Percentiles rank a stretch among this genome's conserved stretches.
phyloP scores from a whole-genome alignment of 2,113 vertebrate species.

The Excalfactoria chinensis region DNA sequence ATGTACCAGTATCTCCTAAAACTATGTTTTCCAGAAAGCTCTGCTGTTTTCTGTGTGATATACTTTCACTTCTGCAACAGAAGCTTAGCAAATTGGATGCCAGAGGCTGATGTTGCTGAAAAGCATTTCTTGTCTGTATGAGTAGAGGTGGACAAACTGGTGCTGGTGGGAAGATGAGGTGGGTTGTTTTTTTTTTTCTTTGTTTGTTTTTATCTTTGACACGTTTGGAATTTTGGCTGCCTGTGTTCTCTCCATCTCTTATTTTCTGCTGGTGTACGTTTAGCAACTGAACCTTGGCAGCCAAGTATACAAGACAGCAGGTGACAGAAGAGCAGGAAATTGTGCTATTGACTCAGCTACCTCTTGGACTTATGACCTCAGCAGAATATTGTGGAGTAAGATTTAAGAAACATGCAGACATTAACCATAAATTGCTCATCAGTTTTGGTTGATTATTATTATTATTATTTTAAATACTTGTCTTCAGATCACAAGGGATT shows the following conservation, averaged over 20 bases:
- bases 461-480: neutral
- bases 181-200: too few relatives aligned
- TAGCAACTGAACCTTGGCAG: neutral
- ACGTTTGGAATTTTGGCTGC: neutral
- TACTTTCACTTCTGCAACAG: neutral
- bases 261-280: neutral
- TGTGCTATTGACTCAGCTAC: neutral
- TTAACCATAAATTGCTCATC: neutral
- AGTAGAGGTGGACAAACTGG: neutral
- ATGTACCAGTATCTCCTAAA: fast-evolving
- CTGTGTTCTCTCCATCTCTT: neutral
- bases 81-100: neutral
- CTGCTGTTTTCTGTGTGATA: neutral
- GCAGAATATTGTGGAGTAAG: neutral
- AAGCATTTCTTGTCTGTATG: fast-evolving
- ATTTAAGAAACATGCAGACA: neutral
- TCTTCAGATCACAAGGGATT: neutral
- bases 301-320: neutral
- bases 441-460: neutral
- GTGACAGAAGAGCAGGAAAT: neutral
- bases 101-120: neutral
- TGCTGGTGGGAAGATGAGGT: neutral
- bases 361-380: neutral
- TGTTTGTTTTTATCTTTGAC: neutral
- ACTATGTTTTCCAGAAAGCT: neutral